phyloP scores from a whole-genome alignment of 2,113 vertebrate species.

The Procapra przewalskii region DNA sequence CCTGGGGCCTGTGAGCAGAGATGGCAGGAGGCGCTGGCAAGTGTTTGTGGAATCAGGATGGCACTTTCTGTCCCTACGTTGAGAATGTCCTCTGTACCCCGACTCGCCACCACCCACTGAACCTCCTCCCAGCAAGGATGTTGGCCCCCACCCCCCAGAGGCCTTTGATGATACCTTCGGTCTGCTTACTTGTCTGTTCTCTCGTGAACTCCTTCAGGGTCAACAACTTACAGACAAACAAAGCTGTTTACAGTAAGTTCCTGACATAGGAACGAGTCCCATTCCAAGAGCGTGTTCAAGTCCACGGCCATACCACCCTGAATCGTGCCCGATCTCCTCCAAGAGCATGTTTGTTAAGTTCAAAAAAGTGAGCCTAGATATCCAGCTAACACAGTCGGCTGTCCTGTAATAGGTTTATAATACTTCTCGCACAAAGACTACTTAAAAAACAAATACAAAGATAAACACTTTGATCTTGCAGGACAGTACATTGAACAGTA shows the following conservation, averaged over 20 bases:
- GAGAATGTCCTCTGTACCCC: neutral
- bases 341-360: neutral
- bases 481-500: neutral
- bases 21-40: neutral
- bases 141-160: accelerated
- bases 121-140: neutral
- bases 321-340: accelerated
- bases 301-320: neutral
- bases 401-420: neutral
- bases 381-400: neutral
- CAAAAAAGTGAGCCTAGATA: neutral
- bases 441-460: neutral
- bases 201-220: neutral
- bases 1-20: neutral
- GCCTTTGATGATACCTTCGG: neutral
- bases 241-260: neutral
- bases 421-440: neutral
- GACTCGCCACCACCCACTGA: neutral
- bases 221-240: neutral
- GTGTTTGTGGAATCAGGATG: neutral
- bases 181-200: neutral
- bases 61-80: neutral
- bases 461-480: neutral
- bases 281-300: neutral
- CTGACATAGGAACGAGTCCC: neutral